A percentile compares a stretch with the other conserved stretches of the same genome.
These are phyloP conservation scores for Catostomus latipinnis DNA, from an alignment of 2,797 vertebrate genomes.

Conservation along the genomic window DNA sequence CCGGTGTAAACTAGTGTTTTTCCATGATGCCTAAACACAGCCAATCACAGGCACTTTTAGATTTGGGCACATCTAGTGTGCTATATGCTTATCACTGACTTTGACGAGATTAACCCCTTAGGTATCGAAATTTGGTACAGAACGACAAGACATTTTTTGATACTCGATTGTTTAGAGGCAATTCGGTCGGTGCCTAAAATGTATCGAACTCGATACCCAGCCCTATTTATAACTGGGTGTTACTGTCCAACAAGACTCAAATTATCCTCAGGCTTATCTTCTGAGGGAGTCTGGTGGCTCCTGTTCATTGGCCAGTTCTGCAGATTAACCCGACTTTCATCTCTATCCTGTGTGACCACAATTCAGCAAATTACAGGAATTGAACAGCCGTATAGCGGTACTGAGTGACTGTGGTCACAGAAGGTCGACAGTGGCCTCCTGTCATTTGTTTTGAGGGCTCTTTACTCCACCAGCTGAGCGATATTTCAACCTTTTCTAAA, in stretches of 20 bases:
- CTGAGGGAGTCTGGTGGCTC: constrained; percentile 62
- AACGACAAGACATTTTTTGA: no score
- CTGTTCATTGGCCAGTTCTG: constrained; percentile 65
- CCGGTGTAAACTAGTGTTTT: no score
- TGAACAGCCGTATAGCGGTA: background rate
- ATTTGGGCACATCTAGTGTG: no score
- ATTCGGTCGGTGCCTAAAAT: no score
- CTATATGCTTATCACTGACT: no score
- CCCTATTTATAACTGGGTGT: background rate
- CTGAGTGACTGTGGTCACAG: background rate
- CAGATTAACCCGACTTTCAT: constrained; percentile 37
- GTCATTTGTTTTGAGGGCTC: background rate
- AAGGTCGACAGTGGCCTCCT: background rate
- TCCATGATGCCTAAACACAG: no score
- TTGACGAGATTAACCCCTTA: no score
- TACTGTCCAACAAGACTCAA: constrained; percentile 36
- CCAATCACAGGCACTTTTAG: no score
- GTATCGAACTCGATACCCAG: no score
- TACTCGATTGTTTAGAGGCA: no score
- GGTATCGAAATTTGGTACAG: no score
- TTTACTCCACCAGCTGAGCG: background rate
- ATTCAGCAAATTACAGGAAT: background rate
- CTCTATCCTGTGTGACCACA: constrained; percentile 52
- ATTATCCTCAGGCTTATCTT: constrained; percentile 63
- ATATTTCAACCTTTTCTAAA: constrained; percentile 43